Base-by-base conservation (phyloP, 2,888 invertebrate genomes). In the Catocala nupta region DNA sequence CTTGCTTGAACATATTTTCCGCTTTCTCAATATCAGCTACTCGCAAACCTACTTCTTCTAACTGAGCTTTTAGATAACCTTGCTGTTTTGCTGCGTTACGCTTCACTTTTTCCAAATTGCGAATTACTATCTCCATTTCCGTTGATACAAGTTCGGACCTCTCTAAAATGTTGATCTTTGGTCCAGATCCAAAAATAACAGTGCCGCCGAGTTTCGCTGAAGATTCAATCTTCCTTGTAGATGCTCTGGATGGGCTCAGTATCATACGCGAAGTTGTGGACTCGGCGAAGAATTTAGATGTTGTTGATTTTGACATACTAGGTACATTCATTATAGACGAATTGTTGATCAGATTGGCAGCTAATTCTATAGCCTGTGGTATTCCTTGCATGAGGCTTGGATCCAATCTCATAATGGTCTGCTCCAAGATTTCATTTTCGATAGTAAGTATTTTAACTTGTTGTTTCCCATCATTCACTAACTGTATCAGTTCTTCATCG, bases 1-100 rank as follows among this genome's bases (percentile, higher is more conserved):
- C 89, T 57, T 93, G 88, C 47, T 95, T 90, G 63, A 96, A 96
- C 50, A 87, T 81, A 1, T 85, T 87, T 11, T 76, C 88, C 0
- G 95, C 91, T 51, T 95, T 95, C 1, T 89, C 85, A 0, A 94
- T 91, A 63, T 96, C 95, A 0, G 62, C 80, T 7, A 94, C 93
- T 51, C 95, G 86, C 0, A 95, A 81, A 0, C 90, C 90, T 0
- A 95, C 90, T 77, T 96, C 96, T 81, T 96, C 95, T 1, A 95
- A 73, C 68, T 95, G 91, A 0, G 95, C 95, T 70, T 87, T 92
- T 4, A 95, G 77, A 12, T 90, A 59, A 0, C 90, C 91, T 56
- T 88, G 92, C 73, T 88, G 83, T 65, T 85, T 92, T 0, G 86
- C 89, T 0, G 90, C 87, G 43, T 79, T 88, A 12, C 73, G 70